phyloP scores from a whole-genome alignment of 2,797 vertebrate genomes.

The Onychomys arenicola region DNA sequence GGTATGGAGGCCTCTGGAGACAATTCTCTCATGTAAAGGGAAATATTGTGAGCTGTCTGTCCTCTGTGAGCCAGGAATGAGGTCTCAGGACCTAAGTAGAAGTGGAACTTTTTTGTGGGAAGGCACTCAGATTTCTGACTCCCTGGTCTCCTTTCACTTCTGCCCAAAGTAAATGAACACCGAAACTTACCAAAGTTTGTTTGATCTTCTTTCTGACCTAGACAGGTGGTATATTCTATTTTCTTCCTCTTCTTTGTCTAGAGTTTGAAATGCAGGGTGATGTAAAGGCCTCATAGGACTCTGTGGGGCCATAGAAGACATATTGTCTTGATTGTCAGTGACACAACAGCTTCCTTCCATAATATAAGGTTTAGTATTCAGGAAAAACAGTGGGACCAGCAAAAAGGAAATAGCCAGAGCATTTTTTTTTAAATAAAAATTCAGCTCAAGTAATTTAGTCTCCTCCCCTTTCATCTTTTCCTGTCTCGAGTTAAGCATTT shows the following conservation, averaged over 20 bases:
- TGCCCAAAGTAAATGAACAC: not conserved
- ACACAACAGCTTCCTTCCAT: not conserved
- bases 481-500: constrained; percentile 48
- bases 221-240: not conserved
- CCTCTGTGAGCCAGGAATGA: not conserved
- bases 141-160: not conserved
- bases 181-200: not conserved
- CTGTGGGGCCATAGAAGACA: not conserved
- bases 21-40: not conserved
- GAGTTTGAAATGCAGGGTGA: not conserved
- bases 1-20: not conserved
- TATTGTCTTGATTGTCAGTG: not conserved
- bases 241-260: not conserved
- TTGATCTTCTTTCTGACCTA: not conserved
- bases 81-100: not conserved
- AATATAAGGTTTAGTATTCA: not conserved
- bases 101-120: not conserved
- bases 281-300: not conserved
- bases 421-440: not conserved
- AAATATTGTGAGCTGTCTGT: not conserved
- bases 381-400: not conserved
- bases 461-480: not conserved
- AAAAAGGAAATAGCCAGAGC: not conserved
- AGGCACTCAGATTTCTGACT: no score
- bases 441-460: not conserved